A percentile compares a stretch with the other conserved stretches of the same genome.
Evolutionary conservation across 1,140 invertebrate genomes (phyloP).

Genomic region (Dolichoris vasculosae): DNA sequence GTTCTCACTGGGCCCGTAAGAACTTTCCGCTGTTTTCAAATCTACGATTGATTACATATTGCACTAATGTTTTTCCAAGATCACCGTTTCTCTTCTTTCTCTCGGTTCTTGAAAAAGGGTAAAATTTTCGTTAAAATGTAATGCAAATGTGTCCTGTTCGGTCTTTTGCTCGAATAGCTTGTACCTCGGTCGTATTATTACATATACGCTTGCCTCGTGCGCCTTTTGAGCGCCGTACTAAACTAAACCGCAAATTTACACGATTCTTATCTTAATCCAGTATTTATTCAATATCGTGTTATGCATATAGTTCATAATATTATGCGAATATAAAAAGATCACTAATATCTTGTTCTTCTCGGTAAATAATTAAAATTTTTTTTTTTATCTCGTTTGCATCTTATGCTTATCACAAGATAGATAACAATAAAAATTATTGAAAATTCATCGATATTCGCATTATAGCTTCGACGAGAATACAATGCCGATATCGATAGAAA

Average conservation of each 20-base stretch:
- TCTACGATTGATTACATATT: constrained; percentile 54
- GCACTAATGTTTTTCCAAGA: constrained; percentile 46
- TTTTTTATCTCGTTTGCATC: constrained; percentile 52
- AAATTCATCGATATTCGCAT: constrained; percentile 27
- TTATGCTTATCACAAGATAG: constrained; percentile 51
- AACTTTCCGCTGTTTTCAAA: constrained; percentile 36
- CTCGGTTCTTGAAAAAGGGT: constrained; percentile 25
- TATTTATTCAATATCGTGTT: constrained; percentile 49
- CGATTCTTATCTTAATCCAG: constrained; percentile 42
- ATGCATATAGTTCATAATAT: constrained; percentile 47
- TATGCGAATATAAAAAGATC: constrained; percentile 51
- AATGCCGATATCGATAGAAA: constrained; percentile 9
- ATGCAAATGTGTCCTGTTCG: constrained; percentile 2
- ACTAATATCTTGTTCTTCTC: constrained; percentile 40
- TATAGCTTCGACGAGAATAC: constrained; percentile 26
- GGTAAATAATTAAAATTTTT: constrained; percentile 51
- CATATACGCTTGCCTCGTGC: constrained; percentile 32
- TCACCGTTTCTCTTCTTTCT: constrained; percentile 10
- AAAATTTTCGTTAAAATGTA: constrained; percentile 43
- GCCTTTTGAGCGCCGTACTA: not conserved
- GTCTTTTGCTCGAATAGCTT: constrained; percentile 24
- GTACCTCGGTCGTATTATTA: constrained; percentile 18
- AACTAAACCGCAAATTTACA: constrained; percentile 52
- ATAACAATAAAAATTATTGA: constrained; percentile 47
- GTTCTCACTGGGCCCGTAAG: constrained; percentile 32